These are phyloP conservation scores for Metalampra italica DNA, from an alignment of 2,888 invertebrate genomes.

Conservation along the genomic window DNA sequence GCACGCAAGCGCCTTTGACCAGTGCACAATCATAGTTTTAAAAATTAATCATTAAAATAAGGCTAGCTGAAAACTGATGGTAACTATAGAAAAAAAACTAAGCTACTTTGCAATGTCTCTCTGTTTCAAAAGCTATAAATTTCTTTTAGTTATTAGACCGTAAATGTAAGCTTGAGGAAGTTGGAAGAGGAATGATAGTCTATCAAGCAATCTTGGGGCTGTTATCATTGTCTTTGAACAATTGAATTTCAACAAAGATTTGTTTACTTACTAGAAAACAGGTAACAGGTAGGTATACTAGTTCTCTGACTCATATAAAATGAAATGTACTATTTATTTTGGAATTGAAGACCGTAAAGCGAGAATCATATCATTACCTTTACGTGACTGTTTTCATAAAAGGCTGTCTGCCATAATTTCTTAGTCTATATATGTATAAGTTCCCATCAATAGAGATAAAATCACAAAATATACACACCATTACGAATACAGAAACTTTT, in stretches of 20 bases:
- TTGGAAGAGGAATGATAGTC: conserved; percentile 25
- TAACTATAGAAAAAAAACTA: conserved; percentile 71
- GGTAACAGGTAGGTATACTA: not conserved
- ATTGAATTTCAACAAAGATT: not conserved
- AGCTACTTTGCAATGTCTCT: conserved; percentile 66
- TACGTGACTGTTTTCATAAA: not conserved
- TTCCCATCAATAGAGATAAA: conserved; percentile 13
- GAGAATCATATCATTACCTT: not conserved
- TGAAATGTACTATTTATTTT: not conserved
- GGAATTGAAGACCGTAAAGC: not conserved
- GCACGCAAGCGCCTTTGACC: conserved; percentile 61
- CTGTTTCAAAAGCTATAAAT: conserved; percentile 21
- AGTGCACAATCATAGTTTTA: conserved; percentile 48
- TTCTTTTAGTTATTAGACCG: conserved; percentile 43
- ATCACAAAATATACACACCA: conserved; percentile 13
- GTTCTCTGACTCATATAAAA: not conserved
- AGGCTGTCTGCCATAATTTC: conserved; percentile 8
- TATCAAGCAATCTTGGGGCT: conserved; percentile 17
- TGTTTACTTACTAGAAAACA: not conserved
- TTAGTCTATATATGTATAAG: conserved; percentile 11
- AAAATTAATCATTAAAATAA: conserved; percentile 59
- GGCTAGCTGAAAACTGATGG: conserved; percentile 75
- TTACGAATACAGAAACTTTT: conserved; percentile 20
- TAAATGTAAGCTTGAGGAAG: conserved; percentile 27
- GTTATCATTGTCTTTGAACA: not conserved